Percentiles rank a stretch among this genome's conserved stretches.
phyloP scores from a whole-genome alignment of 1,140 invertebrate species.

The Campoletis sonorensis region DNA sequence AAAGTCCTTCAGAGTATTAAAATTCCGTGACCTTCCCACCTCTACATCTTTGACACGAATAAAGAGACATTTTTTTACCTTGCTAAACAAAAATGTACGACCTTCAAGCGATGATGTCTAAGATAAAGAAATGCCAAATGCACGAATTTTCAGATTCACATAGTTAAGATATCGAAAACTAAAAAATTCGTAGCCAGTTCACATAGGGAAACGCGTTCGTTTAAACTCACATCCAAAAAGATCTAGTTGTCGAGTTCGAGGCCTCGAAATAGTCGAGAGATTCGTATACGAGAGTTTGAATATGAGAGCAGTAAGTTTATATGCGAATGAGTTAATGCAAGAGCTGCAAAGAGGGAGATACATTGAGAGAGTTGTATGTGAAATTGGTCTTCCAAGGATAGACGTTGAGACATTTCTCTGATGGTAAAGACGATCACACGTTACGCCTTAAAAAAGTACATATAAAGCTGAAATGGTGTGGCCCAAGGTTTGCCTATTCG shows the following conservation, averaged over 20 bases:
- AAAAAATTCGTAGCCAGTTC: no score
- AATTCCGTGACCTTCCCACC: no score
- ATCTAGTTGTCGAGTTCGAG: background rate
- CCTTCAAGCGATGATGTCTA: no score
- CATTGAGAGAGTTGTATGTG: background rate
- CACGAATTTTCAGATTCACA: no score
- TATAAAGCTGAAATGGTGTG: background rate
- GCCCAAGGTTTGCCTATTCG: no score
- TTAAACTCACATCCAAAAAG: background rate
- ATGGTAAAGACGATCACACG: background rate
- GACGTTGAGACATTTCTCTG: conserved; percentile 59
- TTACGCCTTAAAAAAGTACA: background rate
- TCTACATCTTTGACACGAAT: no score
- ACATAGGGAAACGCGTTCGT: background rate
- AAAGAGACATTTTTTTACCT: no score
- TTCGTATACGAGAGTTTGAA: background rate
- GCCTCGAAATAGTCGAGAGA: background rate
- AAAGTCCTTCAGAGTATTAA: no score
- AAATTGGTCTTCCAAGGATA: conserved; percentile 62
- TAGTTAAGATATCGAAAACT: no score
- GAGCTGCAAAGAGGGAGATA: background rate
- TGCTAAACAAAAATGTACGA: no score
- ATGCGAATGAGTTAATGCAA: background rate
- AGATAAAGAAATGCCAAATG: no score
- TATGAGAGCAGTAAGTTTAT: background rate